Base-by-base conservation (phyloP, 2,797 vertebrate species). In the Tiaroga cobitis region DNA sequence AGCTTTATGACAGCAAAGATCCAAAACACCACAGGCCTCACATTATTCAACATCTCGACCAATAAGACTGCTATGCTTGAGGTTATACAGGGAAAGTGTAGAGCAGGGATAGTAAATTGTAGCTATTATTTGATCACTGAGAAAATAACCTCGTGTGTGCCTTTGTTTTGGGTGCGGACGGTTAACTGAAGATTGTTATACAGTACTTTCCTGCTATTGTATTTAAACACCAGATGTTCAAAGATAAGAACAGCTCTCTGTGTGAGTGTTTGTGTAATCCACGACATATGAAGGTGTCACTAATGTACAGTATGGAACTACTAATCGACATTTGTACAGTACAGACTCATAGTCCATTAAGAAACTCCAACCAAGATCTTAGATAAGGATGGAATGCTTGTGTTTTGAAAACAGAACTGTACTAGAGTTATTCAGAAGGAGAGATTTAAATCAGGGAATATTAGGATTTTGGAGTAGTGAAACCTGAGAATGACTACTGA, bases 171-270 rank as follows among this genome's bases (percentile, higher is more conserved):
- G 37, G 37, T 63, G 74, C 1, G 19, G 39, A 54, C 37, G 3
- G 49, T 84, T 73, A 63, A 79, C 65, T 61, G 6, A 18, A 80
- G 54, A 41, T 59, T 49, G 16, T 85, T 24, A 15, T 34, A 37
- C 5, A 37, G 37, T 37, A 24, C 16, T 84, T 65, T 83, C 69
- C 81, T 73, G 32, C n/a, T 32, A 29, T 83, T 49, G 46, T 83
- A 70, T 61, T 79, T 46, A 34, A 34, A 61, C 43, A 84, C 56
- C 51, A 79, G 49, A 84, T 61, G 51, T 34, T 59, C n/a, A 21
- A 59, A 43, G 54, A 85, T 73, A 79, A 75, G n/a, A 77, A 8
- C 59, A 13, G 16, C 72, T 54, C 5, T 1, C 59, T 63, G 69
- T n/a, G 54, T 59, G 51, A 39, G 34, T 9, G 9, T 79, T 65